These are phyloP conservation scores for Uloborus diversus DNA, from an alignment of 1,140 invertebrate species.

Conservation along the genomic window DNA sequence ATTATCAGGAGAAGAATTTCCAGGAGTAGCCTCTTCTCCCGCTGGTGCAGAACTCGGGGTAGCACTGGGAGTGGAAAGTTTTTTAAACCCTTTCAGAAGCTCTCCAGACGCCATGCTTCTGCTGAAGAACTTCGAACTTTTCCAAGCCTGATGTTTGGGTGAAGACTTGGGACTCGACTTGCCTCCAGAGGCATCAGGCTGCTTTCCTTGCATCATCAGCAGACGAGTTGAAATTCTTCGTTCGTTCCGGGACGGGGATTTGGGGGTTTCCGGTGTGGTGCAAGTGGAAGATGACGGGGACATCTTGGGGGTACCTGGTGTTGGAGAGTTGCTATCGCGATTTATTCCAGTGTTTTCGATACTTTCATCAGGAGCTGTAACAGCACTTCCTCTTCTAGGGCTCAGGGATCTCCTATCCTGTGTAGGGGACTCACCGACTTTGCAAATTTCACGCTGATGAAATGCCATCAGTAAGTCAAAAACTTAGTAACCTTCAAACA, in stretches of 20 bases:
- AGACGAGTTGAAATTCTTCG: background rate
- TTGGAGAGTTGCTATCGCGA: no score
- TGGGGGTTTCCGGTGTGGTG: background rate
- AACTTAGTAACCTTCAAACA: no score
- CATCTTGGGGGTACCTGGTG: background rate
- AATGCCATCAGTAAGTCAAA: no score
- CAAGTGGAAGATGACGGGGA: background rate
- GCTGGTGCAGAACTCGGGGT: background rate
- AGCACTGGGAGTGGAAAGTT: slow-evolving; percentile 9
- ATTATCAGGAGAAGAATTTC: background rate
- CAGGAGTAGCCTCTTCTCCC: background rate
- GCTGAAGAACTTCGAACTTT: slow-evolving; percentile 49
- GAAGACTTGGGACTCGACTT: background rate
- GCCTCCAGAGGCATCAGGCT: background rate
- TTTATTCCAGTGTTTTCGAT: background rate
- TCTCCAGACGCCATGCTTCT: slow-evolving; percentile 46
- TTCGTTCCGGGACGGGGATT: slow-evolving; percentile 12
- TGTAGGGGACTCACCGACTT: slow-evolving; percentile 36
- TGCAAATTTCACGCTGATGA: slow-evolving; percentile 43
- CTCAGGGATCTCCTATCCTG: background rate
- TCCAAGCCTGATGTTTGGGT: slow-evolving; percentile 39
- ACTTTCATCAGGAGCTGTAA: background rate
- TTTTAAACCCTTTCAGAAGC: slow-evolving; percentile 41
- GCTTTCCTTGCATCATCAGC: background rate
- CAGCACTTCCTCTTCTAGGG: slow-evolving; percentile 11